Percentiles rank a stretch among this genome's conserved stretches.
phyloP scores from a whole-genome alignment of 2,113 vertebrate species.

The Chamaea fasciata region DNA sequence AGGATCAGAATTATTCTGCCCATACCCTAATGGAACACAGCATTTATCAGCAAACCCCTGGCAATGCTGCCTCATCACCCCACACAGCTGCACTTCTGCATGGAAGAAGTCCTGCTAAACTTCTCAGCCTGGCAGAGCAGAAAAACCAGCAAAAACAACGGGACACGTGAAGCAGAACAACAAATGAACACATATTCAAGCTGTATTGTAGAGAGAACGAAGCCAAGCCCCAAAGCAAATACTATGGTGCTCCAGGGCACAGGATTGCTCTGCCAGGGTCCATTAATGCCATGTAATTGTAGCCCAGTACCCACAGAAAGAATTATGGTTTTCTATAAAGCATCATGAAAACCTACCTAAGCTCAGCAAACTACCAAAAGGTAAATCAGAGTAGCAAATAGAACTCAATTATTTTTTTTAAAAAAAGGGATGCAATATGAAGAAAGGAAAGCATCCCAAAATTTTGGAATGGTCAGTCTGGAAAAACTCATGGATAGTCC shows the following conservation, averaged over 20 bases:
- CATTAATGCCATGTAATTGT: not conserved
- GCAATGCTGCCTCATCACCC: not conserved
- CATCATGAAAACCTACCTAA: not conserved
- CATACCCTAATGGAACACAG: not conserved
- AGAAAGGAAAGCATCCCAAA: not conserved
- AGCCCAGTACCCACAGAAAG: not conserved
- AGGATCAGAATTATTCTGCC: not conserved
- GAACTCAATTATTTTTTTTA: not conserved
- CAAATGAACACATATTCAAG: not conserved
- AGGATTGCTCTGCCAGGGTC: not conserved
- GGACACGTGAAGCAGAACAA: not conserved
- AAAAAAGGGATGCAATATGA: not conserved
- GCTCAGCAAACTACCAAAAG: not conserved
- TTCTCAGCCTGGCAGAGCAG: not conserved
- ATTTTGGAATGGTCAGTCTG: not conserved
- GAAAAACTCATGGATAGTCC: not conserved
- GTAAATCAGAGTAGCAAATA: not conserved
- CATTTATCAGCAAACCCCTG: not conserved
- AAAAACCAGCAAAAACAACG: not conserved
- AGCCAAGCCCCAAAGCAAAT: not conserved
- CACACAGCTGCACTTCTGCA: accelerated
- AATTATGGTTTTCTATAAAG: not conserved
- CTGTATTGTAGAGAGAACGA: not conserved
- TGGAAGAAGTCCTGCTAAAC: accelerated
- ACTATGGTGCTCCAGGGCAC: not conserved